phyloP scores from a whole-genome alignment of 2,888 invertebrate species.

The Hymenopus coronatus region DNA sequence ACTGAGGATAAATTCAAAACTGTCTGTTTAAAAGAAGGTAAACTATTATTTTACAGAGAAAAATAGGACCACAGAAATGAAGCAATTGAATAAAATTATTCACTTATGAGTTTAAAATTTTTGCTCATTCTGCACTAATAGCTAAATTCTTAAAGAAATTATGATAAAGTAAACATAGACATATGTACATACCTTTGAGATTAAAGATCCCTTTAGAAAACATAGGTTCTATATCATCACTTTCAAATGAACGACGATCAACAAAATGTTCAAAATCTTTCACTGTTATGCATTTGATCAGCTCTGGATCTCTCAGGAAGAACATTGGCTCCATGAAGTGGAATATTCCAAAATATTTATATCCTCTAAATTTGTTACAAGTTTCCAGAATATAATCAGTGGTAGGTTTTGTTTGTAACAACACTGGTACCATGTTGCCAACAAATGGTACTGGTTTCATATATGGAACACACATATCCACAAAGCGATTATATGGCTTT shows the following conservation, averaged over 20 bases:
- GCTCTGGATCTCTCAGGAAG: constrained; percentile 54
- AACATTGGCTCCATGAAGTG: constrained; percentile 48
- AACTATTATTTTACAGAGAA: too few species aligned
- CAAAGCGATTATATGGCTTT: constrained; percentile 26
- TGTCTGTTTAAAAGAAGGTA: too few species aligned
- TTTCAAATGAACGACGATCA: constrained; percentile 45
- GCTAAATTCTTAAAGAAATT: too few species aligned
- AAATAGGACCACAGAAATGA: too few species aligned
- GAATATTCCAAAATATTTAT: constrained; percentile 44
- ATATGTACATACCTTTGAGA: constrained; percentile 44
- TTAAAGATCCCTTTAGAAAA: constrained; percentile 52
- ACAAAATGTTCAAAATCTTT: constrained; percentile 59
- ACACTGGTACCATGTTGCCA: constrained; percentile 1
- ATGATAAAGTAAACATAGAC: too few species aligned
- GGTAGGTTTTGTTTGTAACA: neutral
- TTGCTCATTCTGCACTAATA: too few species aligned
- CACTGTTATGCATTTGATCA: constrained; percentile 53
- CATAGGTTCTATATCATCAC: constrained; percentile 39
- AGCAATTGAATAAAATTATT: too few species aligned
- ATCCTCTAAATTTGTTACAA: constrained; percentile 18
- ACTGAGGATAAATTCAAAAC: too few species aligned
- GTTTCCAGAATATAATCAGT: neutral
- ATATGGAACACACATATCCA: constrained; percentile 19
- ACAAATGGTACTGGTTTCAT: constrained; percentile 21
- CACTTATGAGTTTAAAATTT: too few species aligned